A percentile compares a stretch with the other conserved stretches of the same genome.
These are phyloP conservation scores for Acyrthosiphon pisum DNA, from an alignment of 1,140 invertebrate species.

Conservation along the genomic window DNA sequence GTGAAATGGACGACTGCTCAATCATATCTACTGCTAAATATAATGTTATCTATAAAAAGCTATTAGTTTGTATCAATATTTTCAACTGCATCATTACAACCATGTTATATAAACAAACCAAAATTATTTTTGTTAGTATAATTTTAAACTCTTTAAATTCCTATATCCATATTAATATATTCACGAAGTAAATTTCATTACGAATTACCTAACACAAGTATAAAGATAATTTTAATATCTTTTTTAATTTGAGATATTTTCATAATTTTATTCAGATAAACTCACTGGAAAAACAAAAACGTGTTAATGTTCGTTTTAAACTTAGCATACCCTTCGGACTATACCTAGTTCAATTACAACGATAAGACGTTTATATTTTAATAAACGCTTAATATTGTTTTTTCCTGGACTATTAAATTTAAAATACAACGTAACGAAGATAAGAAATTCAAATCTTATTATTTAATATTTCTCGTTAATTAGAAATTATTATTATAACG, in stretches of 20 bases:
- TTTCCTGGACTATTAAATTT: background rate
- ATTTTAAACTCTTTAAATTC: background rate
- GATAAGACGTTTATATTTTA: background rate
- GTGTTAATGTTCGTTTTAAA: background rate
- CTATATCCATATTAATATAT: background rate
- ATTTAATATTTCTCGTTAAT: background rate
- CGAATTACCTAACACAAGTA: too few relatives aligned
- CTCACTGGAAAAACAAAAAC: conserved; percentile 5
- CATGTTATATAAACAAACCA: background rate
- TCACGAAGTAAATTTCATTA: background rate
- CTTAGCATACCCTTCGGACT: background rate
- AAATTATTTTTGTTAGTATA: background rate
- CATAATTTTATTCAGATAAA: background rate
- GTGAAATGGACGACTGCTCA: background rate
- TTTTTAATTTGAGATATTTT: background rate
- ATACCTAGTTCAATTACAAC: background rate
- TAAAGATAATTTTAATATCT: background rate
- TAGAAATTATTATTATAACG: background rate
- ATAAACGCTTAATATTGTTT: conserved; percentile 16
- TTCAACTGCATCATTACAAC: background rate
- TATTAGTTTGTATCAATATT: background rate
- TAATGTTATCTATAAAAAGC: background rate
- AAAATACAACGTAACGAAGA: background rate
- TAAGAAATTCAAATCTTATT: conserved; percentile 32
- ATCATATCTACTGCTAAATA: too few relatives aligned